phyloP scores from a whole-genome alignment of 53 echinoderm and acorn worm species.

The Mesocentrotus franciscanus region DNA sequence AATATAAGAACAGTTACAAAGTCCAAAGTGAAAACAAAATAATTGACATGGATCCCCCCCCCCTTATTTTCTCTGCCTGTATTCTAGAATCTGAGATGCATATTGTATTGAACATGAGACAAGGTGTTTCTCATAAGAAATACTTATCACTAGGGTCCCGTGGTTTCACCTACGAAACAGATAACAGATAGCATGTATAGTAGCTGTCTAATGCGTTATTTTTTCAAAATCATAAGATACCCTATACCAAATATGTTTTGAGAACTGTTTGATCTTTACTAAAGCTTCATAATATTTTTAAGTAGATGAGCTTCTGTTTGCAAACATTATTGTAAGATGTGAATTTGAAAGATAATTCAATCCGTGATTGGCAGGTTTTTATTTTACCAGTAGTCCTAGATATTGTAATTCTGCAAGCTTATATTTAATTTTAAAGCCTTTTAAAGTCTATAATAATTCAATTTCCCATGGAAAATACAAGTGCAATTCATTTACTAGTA shows the following conservation, averaged over 20 bases:
- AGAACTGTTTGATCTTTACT: background rate
- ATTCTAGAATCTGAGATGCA: too few relatives aligned
- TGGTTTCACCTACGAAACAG: background rate
- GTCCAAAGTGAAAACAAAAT: background rate
- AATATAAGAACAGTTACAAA: background rate
- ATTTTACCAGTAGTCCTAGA: background rate
- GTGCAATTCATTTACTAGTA: background rate
- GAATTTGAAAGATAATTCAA: slow-evolving; percentile 4
- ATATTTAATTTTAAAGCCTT: background rate
- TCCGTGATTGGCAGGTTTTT: background rate
- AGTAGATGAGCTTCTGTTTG: slow-evolving; percentile 19
- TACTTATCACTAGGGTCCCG: background rate
- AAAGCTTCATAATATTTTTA: background rate
- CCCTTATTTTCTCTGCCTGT: background rate
- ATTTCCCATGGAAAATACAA: background rate
- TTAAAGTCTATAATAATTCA: background rate
- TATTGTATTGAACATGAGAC: background rate
- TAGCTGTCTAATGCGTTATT: background rate
- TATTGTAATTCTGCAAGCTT: background rate
- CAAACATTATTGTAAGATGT: background rate
- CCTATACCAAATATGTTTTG: slow-evolving; percentile 8
- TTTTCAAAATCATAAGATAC: background rate
- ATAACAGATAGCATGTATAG: background rate
- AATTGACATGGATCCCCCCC: too few relatives aligned
- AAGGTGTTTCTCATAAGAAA: background rate